Evolutionary conservation across 2,797 vertebrate genomes (phyloP), one percentile per base, ranked within the genome.

Genomic region (Botia kubotai): DNA sequence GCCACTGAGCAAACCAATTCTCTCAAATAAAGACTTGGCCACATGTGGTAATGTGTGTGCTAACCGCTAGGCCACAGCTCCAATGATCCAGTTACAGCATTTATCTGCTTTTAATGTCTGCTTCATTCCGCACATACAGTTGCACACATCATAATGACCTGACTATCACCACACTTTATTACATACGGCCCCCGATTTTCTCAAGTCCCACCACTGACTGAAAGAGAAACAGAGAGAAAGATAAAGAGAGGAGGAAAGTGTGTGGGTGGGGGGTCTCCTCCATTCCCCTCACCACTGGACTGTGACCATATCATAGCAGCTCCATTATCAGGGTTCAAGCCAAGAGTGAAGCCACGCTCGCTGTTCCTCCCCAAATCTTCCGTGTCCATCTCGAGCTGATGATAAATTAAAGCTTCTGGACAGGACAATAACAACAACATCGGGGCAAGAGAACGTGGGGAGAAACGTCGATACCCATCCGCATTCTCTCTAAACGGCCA

Each of bases 401-500:
- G 85, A 87, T 82, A 81, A 88, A 88, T 88, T 86, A 85, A 86
- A 87, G 76, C 57, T 74, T 72, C 65, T 10, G 70, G 33, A 33
- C 33, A 33, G 81, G 84, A 83, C 81, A 84, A 87, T 68, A 87
- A 85, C 81, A 82, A 84, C 83, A 85, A 84, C 82, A 85, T 78
- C 75, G 2, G 68, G 57, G 76, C 46, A 72, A 77, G 69, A 36
- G 72, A 69, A 72, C 46, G 55, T 65, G n/a, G 52, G 39, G 60
- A 75, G 68, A 63, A 65, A 69, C 66, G 85, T 87, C 85, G 48
- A 86, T 87, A 87, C 74, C 76, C 75, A 79, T 82, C 82, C 67
- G 63, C 46, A 79, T 82, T 23, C 2, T 72, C 82, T 77, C 83
- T 63, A 66, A 83, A 82, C 69, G n/a, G 71, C 63, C 65, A 82